These are phyloP conservation scores for Amblyteles armatorius DNA, from an alignment of 2,888 invertebrate genomes.

Conservation along the genomic window DNA sequence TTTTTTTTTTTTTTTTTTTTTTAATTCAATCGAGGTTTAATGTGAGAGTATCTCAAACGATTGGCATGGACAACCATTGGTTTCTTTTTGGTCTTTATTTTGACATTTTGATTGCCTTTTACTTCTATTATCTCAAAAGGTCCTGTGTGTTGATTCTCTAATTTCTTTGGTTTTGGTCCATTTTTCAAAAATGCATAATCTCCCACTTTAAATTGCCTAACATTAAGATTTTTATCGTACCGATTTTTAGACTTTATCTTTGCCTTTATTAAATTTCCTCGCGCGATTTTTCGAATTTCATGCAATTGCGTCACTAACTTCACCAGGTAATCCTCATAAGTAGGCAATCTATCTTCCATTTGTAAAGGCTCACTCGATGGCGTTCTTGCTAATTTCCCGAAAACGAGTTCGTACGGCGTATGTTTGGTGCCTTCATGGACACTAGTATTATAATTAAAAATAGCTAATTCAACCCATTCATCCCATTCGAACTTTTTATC, in stretches of 20 bases:
- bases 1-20: too few relatives aligned
- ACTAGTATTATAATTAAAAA: slow-evolving; percentile 57
- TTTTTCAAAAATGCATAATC: slow-evolving; percentile 58
- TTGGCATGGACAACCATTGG: neutral
- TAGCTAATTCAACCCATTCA: neutral
- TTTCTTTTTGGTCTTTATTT: slow-evolving; percentile 12
- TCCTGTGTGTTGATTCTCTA: slow-evolving; percentile 48
- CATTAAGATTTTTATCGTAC: slow-evolving; percentile 51
- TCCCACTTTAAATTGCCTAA: slow-evolving; percentile 27
- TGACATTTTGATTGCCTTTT: neutral
- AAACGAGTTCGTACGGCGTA: neutral
- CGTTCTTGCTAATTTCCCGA: slow-evolving; percentile 9
- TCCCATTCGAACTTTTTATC: neutral
- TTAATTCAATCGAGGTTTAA: too few relatives aligned
- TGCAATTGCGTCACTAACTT: slow-evolving; percentile 29
- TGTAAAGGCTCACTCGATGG: slow-evolving; percentile 22
- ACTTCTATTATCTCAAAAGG: slow-evolving; percentile 51
- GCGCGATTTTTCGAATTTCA: slow-evolving; percentile 28
- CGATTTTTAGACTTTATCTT: slow-evolving; percentile 55
- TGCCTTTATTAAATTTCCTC: slow-evolving; percentile 45
- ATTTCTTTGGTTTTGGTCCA: slow-evolving; percentile 51
- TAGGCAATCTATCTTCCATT: neutral
- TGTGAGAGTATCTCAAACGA: neutral
- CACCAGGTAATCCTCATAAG: slow-evolving; percentile 53
- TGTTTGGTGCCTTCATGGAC: slow-evolving; percentile 56